These are phyloP conservation scores for Chymomyza amoena DNA, from an alignment of 2,888 invertebrate species.

Conservation along the genomic window DNA sequence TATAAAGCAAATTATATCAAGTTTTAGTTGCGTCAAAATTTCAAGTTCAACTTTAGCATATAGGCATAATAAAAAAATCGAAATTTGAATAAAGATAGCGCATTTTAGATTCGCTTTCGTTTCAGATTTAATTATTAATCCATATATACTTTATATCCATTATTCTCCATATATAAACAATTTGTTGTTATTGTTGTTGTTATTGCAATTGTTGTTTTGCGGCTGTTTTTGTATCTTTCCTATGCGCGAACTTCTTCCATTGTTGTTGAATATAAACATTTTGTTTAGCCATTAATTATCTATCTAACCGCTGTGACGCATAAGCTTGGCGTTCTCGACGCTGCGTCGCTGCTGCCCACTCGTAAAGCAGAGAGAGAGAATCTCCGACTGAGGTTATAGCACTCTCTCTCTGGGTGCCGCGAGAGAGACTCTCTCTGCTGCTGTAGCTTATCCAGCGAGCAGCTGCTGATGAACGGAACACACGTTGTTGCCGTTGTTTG, in stretches of 20 bases:
- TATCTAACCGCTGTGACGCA: slow-evolving; percentile 49
- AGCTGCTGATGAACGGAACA: background rate
- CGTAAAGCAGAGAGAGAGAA: background rate
- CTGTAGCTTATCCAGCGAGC: background rate
- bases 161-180: background rate
- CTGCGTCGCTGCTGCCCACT: slow-evolving; percentile 25
- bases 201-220: slow-evolving; percentile 26
- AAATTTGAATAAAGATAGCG: background rate
- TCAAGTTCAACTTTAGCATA: background rate
- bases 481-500: background rate
- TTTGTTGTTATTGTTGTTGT: slow-evolving; percentile 30
- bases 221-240: background rate
- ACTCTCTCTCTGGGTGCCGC: background rate
- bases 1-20: background rate
- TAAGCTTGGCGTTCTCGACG: background rate
- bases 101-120: background rate
- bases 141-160: background rate
- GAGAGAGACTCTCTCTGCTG: no score
- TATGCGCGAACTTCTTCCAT: slow-evolving; percentile 5
- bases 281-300: slow-evolving; percentile 56
- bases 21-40: background rate
- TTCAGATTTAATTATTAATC: slow-evolving; percentile 17
- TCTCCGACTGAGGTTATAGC: background rate
- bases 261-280: slow-evolving; percentile 33
- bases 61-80: background rate